These are phyloP conservation scores for Lethocerus indicus DNA, from an alignment of 1,140 invertebrate genomes.

Conservation along the genomic window DNA sequence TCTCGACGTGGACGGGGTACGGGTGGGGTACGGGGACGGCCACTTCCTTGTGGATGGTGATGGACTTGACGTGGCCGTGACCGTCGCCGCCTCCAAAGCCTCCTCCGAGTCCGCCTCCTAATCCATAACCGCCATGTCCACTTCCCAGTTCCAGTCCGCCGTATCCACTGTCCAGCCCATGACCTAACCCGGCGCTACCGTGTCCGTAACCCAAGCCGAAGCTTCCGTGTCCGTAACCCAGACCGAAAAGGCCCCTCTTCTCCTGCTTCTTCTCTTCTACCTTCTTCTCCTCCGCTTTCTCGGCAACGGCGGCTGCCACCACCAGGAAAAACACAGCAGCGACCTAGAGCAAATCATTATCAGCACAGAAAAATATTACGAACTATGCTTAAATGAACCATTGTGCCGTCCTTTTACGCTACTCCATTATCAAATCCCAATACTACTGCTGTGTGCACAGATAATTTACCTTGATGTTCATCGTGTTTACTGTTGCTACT, in stretches of 20 bases:
- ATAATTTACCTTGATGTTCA: too few species aligned
- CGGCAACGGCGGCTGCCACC: constrained; percentile 1
- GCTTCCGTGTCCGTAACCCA: constrained; percentile 13
- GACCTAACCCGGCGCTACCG: background rate
- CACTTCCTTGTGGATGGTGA: constrained; percentile 29
- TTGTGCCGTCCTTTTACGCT: too few species aligned
- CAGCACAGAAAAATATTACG: too few species aligned
- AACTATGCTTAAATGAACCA: too few species aligned
- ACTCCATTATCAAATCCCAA: too few species aligned
- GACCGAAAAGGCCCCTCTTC: constrained; percentile 10
- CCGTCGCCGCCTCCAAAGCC: constrained; percentile 17
- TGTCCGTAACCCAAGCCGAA: too few species aligned
- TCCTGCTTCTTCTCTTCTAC: constrained; percentile 12
- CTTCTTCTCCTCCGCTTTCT: constrained; percentile 5
- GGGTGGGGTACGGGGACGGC: constrained; percentile 15
- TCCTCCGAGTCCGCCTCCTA: background rate
- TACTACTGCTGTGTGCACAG: too few species aligned
- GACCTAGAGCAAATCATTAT: too few species aligned
- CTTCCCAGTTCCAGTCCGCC: constrained; percentile 1
- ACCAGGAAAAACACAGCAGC: constrained; percentile 7
- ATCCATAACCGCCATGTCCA: constrained; percentile 2
- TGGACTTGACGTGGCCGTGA: constrained; percentile 26
- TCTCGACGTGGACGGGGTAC: constrained; percentile 28
- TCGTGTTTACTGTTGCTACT: too few species aligned
- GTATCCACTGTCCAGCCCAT: constrained; percentile 4